Evolutionary conservation across 2,113 vertebrate genomes (phyloP), one percentile per base, ranked within the genome.

Genomic region (Casuarius casuarius): DNA sequence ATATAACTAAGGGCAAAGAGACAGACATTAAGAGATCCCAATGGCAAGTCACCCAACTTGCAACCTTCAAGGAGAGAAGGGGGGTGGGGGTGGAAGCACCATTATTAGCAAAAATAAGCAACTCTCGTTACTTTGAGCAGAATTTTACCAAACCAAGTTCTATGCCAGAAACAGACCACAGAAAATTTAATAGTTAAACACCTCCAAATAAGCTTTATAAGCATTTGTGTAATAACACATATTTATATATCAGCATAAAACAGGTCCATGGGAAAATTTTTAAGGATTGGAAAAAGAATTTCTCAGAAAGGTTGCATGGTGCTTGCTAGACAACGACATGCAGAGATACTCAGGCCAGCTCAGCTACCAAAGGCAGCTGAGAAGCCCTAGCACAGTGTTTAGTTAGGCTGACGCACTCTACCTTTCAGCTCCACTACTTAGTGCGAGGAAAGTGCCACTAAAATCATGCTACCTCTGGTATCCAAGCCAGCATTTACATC

Each of bases 81-180:
- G 44, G 44, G 44, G 44, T 15, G 14, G 16, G 44, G 44, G 44
- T 38, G 44, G 46, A 48, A 19, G 9, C 7, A 67, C 4, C 40
- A 66, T 46, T 25, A 3, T 16, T 49, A 92, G 46, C 74, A 94
- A 52, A 91, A 4, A 54, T 59, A 89, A 89, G 4, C 5, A 78
- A 9, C 20, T 91, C 49, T 67, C 62, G 10, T 54, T 54, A 73
- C 6, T 28, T 59, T 20, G 89, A 74, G 35, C 12, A 71, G 17
- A 88, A 6, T 49, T 94, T 78, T 61, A 74, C 5, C 70, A 89
- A 84, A 94, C 49, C 42, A 94, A 79, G 58, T 78, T 79, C 38
- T 62, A 58, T 3, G 7, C 19, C 48, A 79, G 44, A 65, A 42
- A 70, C 7, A 66, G 10, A 82, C 7, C 31, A 51, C 6, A 72